Evolutionary conservation across 2,113 vertebrate genomes (phyloP).

Genomic region (Spilogale gracilis): DNA sequence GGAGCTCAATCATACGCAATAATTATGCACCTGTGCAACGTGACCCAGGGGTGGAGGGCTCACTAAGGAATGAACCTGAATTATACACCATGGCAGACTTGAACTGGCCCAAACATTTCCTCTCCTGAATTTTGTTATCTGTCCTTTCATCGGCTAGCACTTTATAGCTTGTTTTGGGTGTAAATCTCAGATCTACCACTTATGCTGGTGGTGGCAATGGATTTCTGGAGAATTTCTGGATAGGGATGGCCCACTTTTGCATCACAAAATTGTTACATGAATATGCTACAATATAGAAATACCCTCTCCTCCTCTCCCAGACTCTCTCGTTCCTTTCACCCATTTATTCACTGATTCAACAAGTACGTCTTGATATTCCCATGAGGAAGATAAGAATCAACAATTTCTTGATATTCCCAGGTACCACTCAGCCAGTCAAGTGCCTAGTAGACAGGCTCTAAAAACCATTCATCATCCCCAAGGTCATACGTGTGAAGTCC

Average conservation of each 20-base stretch:
- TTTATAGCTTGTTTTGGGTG: background rate
- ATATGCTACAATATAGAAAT: background rate
- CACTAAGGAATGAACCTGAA: background rate
- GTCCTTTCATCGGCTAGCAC: background rate
- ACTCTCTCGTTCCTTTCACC: background rate
- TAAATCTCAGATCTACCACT: background rate
- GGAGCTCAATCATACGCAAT: background rate
- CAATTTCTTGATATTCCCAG: background rate
- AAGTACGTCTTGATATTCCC: background rate
- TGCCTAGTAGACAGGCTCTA: background rate
- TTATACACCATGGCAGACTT: background rate
- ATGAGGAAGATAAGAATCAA: too few species aligned
- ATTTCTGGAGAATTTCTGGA: background rate
- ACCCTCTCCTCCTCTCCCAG: background rate
- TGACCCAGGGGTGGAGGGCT: background rate
- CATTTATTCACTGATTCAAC: background rate
- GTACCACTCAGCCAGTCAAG: background rate
- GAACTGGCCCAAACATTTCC: background rate
- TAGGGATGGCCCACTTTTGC: background rate
- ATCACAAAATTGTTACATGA: background rate
- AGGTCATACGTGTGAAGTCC: background rate
- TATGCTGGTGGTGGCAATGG: background rate
- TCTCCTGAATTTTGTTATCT: conserved; percentile 1
- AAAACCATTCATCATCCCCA: background rate
- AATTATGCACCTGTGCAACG: too few species aligned